These are phyloP conservation scores for Neocloeon triangulifer DNA, from an alignment of 1,140 invertebrate genomes.

Conservation along the genomic window DNA sequence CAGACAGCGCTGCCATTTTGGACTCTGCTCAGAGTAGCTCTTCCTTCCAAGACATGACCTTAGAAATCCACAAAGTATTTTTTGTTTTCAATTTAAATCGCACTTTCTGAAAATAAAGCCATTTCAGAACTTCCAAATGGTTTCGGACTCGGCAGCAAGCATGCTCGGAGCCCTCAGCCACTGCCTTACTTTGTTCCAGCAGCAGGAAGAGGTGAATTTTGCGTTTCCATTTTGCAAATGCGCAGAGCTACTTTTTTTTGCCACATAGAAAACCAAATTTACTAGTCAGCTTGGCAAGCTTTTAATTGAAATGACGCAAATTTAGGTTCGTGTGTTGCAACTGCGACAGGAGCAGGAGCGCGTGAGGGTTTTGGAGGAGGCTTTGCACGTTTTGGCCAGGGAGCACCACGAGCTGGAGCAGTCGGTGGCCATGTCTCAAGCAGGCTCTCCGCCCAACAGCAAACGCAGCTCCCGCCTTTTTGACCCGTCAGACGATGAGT, in stretches of 20 bases:
- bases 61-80: background rate
- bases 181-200: slow-evolving; percentile 23
- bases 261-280: too few species aligned
- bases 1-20: background rate
- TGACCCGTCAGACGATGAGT: slow-evolving; percentile 41
- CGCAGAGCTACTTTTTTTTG: background rate
- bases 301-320: too few species aligned
- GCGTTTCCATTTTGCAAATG: background rate
- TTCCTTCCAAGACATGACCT: too few species aligned
- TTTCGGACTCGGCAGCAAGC: slow-evolving; percentile 14
- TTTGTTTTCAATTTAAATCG: slow-evolving; percentile 1
- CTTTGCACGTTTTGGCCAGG: slow-evolving; percentile 35
- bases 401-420: slow-evolving; percentile 44
- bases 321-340: slow-evolving; percentile 1
- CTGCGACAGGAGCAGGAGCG: slow-evolving; percentile 26
- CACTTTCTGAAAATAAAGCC: background rate
- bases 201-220: slow-evolving; percentile 25
- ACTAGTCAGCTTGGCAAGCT: too few species aligned
- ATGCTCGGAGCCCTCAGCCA: slow-evolving; percentile 20
- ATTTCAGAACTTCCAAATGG: slow-evolving; percentile 11
- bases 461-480: slow-evolving; percentile 26
- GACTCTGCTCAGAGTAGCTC: too few species aligned
- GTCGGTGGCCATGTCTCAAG: slow-evolving; percentile 20
- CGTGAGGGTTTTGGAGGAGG: slow-evolving; percentile 39
- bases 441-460: slow-evolving; percentile 17